A percentile compares a stretch with the other conserved stretches of the same genome.
Evolutionary conservation across 2,113 vertebrate genomes (phyloP).

Genomic region (Acanthisitta chloris): DNA sequence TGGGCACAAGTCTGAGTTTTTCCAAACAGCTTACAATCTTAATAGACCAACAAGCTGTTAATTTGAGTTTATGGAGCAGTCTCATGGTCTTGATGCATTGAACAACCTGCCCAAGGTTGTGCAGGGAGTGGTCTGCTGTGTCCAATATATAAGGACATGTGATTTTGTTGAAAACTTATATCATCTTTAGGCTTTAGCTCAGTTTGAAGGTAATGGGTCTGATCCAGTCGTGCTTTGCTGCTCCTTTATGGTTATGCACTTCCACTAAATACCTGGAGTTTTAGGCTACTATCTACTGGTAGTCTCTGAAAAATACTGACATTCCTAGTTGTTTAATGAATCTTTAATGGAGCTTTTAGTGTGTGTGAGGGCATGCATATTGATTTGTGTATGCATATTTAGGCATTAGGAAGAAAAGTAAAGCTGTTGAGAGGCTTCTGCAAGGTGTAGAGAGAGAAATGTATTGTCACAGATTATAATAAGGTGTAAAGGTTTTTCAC

Average conservation of each 20-base stretch:
- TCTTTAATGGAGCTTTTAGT: not conserved
- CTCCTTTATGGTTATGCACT: not conserved
- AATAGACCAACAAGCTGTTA: not conserved
- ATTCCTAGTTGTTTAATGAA: slow-evolving; percentile 9
- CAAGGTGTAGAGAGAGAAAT: not conserved
- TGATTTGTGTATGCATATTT: not conserved
- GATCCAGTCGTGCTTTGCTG: not conserved
- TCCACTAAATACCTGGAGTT: not conserved
- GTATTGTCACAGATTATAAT: not conserved
- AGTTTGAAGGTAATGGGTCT: not conserved
- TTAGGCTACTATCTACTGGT: not conserved
- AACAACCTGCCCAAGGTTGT: fast-evolving
- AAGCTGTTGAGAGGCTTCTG: not conserved
- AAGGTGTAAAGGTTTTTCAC: not conserved
- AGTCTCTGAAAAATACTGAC: not conserved
- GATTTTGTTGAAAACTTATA: not conserved
- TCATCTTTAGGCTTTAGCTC: not conserved
- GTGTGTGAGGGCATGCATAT: not conserved
- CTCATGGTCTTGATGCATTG: not conserved
- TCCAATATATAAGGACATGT: not conserved
- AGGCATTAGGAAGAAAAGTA: not conserved
- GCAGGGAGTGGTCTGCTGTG: not conserved
- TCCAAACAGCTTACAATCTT: not conserved
- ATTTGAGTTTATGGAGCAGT: not conserved
- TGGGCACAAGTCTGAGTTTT: not conserved